Evolutionary conservation across 1,140 invertebrate genomes (phyloP).

Genomic region (Drosophila burlai): DNA sequence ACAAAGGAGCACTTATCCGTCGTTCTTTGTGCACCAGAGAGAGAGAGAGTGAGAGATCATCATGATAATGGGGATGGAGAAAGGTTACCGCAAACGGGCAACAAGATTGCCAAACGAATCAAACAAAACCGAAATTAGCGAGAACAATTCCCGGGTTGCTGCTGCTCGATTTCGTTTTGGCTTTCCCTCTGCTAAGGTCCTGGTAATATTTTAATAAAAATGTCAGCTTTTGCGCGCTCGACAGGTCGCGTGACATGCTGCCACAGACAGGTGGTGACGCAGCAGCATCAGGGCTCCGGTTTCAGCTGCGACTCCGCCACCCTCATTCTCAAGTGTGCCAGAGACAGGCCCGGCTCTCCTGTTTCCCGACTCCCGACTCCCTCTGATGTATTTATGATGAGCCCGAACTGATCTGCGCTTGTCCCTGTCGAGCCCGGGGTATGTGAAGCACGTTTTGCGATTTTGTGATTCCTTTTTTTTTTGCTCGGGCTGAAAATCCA

Average conservation of each 20-base stretch:
- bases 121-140: constrained; percentile 58
- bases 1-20: constrained; percentile 76
- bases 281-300: constrained; percentile 20
- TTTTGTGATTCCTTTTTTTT: constrained; percentile 67
- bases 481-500: constrained; percentile 66
- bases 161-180: neutral
- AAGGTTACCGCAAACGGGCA: constrained; percentile 2
- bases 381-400: constrained; percentile 83
- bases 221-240: constrained; percentile 75
- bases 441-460: constrained; percentile 82
- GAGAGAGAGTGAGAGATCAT: constrained; percentile 14
- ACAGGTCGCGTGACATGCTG: constrained; percentile 82
- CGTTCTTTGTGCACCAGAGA: constrained; percentile 34
- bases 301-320: constrained; percentile 8
- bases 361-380: neutral
- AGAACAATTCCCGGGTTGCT: constrained; percentile 3
- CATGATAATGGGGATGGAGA: constrained; percentile 23
- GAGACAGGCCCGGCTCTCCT: constrained; percentile 13
- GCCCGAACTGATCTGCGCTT: constrained; percentile 38
- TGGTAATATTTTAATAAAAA: constrained; percentile 84
- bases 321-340: constrained; percentile 55
- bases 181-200: constrained; percentile 29
- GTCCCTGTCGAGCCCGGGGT: constrained; percentile 10
- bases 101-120: constrained; percentile 46
- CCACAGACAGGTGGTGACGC: constrained; percentile 67